Conservation (phyloP, 2,888 invertebrate genomes). For the Apodemia zela region DNA sequence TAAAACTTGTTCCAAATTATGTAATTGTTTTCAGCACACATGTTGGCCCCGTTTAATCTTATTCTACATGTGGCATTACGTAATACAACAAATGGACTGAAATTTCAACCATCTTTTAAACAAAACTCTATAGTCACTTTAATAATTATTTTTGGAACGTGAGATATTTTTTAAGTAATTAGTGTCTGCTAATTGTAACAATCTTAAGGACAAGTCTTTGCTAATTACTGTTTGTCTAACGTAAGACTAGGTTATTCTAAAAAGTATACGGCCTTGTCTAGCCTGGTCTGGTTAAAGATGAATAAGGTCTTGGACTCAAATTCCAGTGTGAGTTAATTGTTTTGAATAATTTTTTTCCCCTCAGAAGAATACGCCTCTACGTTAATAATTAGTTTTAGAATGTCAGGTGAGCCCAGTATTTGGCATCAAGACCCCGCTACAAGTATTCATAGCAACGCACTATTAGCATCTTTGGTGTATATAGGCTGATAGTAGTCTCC, state of each 20-base stretch:
- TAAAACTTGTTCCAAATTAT: slow-evolving; percentile 9
- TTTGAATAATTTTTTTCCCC: too few relatives aligned
- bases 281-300: too few relatives aligned
- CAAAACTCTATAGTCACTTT: not conserved
- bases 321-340: too few relatives aligned
- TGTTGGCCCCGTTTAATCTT: slow-evolving; percentile 16
- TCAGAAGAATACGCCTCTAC: too few relatives aligned
- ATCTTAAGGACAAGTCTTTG: not conserved
- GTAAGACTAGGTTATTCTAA: not conserved
- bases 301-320: too few relatives aligned
- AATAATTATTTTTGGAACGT: slow-evolving; percentile 3
- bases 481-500: too few relatives aligned
- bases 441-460: too few relatives aligned
- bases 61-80: slow-evolving; percentile 20
- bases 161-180: slow-evolving; percentile 1
- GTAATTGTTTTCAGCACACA: slow-evolving; percentile 17
- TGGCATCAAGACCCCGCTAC: too few relatives aligned
- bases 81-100: slow-evolving; percentile 17
- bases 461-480: too few relatives aligned
- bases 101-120: not conserved
- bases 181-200: not conserved
- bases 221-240: not conserved
- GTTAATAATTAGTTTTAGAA: too few relatives aligned
- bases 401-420: too few relatives aligned
- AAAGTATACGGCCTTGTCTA: too few relatives aligned